phyloP scores from a whole-genome alignment of 2,888 invertebrate genomes.

The Colostygia pectinataria region DNA sequence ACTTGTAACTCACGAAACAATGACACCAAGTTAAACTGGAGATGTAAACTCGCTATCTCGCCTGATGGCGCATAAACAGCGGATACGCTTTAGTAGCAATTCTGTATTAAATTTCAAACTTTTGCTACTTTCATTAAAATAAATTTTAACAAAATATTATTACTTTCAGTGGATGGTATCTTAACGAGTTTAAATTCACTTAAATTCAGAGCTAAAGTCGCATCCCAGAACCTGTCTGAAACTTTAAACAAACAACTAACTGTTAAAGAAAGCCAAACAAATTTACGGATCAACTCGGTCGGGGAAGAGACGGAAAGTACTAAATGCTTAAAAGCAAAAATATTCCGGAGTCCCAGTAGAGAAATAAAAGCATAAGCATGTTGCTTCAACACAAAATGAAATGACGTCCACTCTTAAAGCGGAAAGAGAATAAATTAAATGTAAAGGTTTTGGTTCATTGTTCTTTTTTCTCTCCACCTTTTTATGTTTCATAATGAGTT shows the following conservation, averaged over 20 bases:
- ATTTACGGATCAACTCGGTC: conserved; percentile 34
- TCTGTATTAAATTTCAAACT: conserved; percentile 54
- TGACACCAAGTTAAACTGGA: conserved; percentile 76
- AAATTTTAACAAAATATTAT: conserved; percentile 48
- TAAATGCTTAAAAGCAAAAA: conserved; percentile 39
- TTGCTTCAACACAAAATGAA: conserved; percentile 65
- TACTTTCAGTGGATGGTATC: conserved; percentile 50
- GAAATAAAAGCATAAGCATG: conserved; percentile 71
- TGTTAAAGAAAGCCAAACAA: conserved; percentile 47
- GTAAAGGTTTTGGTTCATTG: conserved; percentile 61
- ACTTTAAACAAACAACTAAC: conserved; percentile 64
- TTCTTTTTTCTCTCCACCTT: conserved; percentile 54
- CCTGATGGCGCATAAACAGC: conserved; percentile 74
- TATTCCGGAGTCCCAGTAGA: conserved; percentile 41
- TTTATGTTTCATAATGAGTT: conserved; percentile 26
- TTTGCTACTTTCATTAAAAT: conserved; percentile 49
- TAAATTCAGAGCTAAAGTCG: conserved; percentile 56
- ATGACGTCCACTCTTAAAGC: conserved; percentile 61
- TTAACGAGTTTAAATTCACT: conserved; percentile 58
- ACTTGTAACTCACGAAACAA: conserved; percentile 79
- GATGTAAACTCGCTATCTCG: conserved; percentile 75
- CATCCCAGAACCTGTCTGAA: conserved; percentile 54
- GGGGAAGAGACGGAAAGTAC: conserved; percentile 26
- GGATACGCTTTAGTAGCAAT: conserved; percentile 66
- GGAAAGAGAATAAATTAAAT: conserved; percentile 72